Conservation (phyloP, 2,113 vertebrate species). For the Polypterus bichir region DNA sequence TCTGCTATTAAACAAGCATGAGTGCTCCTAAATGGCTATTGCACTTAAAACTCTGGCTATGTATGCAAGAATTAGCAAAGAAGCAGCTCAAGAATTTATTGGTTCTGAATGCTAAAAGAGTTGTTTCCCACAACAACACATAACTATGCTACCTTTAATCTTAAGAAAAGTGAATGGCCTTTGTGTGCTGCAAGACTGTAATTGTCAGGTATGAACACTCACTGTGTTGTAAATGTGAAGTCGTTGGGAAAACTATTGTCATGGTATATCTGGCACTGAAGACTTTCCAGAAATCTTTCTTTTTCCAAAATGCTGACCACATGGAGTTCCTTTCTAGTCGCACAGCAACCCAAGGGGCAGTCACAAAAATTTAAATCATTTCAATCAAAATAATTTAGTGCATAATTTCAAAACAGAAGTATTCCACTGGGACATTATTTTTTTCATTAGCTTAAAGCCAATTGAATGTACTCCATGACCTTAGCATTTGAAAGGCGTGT, state of each 20-base stretch:
- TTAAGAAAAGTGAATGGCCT: background rate
- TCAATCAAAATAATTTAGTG: background rate
- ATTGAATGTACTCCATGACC: too few species aligned
- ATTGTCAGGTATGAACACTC: conserved; percentile 11
- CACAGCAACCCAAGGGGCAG: conserved; percentile 9
- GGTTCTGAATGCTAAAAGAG: background rate
- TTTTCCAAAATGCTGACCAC: conserved; percentile 12
- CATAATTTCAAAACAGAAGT: background rate
- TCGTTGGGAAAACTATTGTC: conserved; percentile 9
- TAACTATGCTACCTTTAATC: conserved; percentile 8
- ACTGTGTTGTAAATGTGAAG: conserved; percentile 10
- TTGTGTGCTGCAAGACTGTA: conserved; percentile 2
- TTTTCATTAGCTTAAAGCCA: too few species aligned
- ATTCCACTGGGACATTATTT: too few species aligned
- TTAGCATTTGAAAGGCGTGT: too few species aligned
- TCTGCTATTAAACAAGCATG: conserved; percentile 13
- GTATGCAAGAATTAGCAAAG: conserved; percentile 8
- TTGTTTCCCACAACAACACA: conserved; percentile 11
- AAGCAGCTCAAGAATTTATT: conserved; percentile 7
- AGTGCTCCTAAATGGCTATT: conserved; percentile 9
- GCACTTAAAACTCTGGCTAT: conserved; percentile 6
- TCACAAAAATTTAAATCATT: conserved; percentile 9
- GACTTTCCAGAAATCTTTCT: conserved; percentile 4
- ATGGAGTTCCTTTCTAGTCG: conserved; percentile 3
- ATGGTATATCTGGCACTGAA: conserved; percentile 10